Conservation (phyloP, 2,888 invertebrate species). For the Polia nebulosa region DNA sequence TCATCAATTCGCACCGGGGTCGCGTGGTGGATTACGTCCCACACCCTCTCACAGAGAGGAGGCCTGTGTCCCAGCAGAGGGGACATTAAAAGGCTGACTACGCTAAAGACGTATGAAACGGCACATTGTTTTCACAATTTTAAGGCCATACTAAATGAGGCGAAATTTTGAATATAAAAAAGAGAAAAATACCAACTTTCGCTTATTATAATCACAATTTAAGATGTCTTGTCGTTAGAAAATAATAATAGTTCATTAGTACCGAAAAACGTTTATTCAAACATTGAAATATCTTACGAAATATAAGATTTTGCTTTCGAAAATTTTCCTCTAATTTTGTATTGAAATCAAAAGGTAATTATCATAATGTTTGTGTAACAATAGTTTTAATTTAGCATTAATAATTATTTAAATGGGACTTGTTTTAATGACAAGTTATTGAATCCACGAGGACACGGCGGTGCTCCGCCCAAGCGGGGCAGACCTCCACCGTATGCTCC, state of each 20-base stretch:
- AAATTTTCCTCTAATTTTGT: constrained; percentile 48
- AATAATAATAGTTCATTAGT: constrained; percentile 64
- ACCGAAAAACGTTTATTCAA: constrained; percentile 47
- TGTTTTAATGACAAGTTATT: neutral
- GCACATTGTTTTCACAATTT: neutral
- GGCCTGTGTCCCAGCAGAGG: too few relatives aligned
- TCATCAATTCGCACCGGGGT: too few relatives aligned
- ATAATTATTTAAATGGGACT: neutral
- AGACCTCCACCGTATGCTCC: too few relatives aligned
- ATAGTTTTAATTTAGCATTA: constrained; percentile 41
- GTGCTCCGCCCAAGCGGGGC: too few relatives aligned
- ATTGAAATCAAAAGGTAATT: constrained; percentile 41
- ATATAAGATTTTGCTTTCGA: constrained; percentile 48
- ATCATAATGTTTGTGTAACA: constrained; percentile 21
- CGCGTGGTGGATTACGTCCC: too few relatives aligned
- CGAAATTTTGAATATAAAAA: constrained; percentile 16
- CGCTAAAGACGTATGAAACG: neutral
- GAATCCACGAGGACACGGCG: too few relatives aligned
- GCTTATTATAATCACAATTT: constrained; percentile 39
- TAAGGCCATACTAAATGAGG: neutral
- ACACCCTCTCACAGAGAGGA: too few relatives aligned
- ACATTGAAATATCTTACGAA: constrained; percentile 44
- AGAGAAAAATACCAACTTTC: constrained; percentile 35
- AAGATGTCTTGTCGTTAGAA: constrained; percentile 48
- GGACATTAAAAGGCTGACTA: too few relatives aligned